Evolutionary conservation across 2,888 invertebrate species (phyloP), one percentile per base, ranked within the genome.

Genomic region (Cabera pusaria): DNA sequence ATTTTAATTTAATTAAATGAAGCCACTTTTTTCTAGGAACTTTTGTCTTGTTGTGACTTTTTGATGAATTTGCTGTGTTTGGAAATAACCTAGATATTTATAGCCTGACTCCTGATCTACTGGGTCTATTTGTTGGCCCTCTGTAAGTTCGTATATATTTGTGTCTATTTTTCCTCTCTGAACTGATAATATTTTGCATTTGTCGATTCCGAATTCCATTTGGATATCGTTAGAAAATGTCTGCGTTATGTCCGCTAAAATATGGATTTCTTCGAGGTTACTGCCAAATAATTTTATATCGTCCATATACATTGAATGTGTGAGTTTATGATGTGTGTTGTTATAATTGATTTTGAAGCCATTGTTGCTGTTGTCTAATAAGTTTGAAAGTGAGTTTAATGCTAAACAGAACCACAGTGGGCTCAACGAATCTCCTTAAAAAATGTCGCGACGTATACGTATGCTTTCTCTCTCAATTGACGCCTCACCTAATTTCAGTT

Each of bases 361-460:
- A 16, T 16, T 6, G 6, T 17, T 9, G 3, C 11, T 6, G 6
- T 17, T 26, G 8, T 17, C 17, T 7, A 26, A 17, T 1, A 17
- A 2, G n/a, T 26, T 16, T 7, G 37, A 47, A 1, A 47, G 16
- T 2, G 47, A 37, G 5, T 47, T 44, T 1, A 47, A 7, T 5
- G 50, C 36, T 1, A 49, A 32, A 9, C 45, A 43, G 2, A 44
- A 49, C 44, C 44, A 48, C 2, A 49, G 5, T 0, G 45, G 43
- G 17, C 45, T 44, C 1, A 46, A 20, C 2, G 49, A 26, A 12
- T 47, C 42, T 4, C 42, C 47, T 6, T 50, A 44, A 4, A 36
- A 50, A 2, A 46, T 46, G 0, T 39, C 45, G 25, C 27, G 37
- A 2, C 21, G 18, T 2, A 49, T 49, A 5, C 11, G 12, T 4